These are phyloP conservation scores for Lipophrys pholis DNA, from an alignment of 2,113 vertebrate genomes.

Conservation along the genomic window DNA sequence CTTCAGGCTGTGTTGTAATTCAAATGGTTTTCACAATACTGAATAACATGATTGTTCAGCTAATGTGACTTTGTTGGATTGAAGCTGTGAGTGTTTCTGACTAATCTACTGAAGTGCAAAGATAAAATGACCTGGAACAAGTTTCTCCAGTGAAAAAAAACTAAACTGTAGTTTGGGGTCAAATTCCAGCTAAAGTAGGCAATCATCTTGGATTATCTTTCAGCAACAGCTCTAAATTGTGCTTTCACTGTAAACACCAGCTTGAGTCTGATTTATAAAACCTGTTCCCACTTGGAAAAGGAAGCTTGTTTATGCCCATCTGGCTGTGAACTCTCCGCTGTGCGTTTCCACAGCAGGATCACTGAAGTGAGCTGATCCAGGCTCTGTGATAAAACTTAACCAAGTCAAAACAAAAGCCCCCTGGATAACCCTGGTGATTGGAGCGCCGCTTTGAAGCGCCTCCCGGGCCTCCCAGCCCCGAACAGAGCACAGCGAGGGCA, in stretches of 20 bases:
- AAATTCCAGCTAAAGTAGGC: not conserved
- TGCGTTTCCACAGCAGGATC: constrained; percentile 44
- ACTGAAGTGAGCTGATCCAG: constrained; percentile 51
- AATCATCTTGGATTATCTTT: not conserved
- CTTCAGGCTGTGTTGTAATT: too few relatives aligned
- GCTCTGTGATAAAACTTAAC: constrained; percentile 64
- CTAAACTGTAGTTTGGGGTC: not conserved
- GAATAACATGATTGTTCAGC: too few relatives aligned
- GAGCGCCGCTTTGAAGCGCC: constrained; percentile 46
- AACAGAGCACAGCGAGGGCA: constrained; percentile 52
- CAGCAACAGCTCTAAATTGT: not conserved
- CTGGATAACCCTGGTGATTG: constrained; percentile 47
- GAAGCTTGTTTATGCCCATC: constrained; percentile 2
- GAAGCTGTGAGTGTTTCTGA: too few relatives aligned
- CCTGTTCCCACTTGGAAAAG: not conserved
- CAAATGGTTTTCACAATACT: too few relatives aligned
- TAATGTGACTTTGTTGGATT: too few relatives aligned
- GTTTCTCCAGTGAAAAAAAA: not conserved
- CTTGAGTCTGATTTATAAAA: constrained; percentile 10
- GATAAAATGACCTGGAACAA: not conserved
- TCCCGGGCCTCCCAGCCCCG: constrained; percentile 42
- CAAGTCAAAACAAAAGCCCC: constrained; percentile 66
- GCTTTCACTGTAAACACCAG: not conserved
- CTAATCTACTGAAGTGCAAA: not conserved
- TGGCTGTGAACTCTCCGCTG: constrained; percentile 20